Conservation (phyloP, 2,888 invertebrate species). For the Machimus atricapillus region DNA sequence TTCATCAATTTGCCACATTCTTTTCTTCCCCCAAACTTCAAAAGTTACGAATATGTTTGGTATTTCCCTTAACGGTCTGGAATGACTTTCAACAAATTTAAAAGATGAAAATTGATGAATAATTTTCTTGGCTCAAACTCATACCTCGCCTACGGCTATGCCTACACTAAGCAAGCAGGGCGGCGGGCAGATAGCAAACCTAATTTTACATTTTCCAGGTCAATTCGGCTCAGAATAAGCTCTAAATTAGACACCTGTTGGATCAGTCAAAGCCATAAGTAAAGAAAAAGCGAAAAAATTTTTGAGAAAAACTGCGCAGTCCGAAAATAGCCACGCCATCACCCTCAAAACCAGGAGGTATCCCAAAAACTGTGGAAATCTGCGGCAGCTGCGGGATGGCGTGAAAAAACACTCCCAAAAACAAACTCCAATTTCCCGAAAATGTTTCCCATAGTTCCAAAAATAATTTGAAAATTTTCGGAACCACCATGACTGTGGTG, state of each 20-base stretch:
- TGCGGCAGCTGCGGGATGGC: not conserved
- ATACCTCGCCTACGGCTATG: not conserved
- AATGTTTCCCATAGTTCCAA: not conserved
- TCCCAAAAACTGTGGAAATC: not conserved
- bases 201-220: conserved; percentile 18
- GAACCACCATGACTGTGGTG: not conserved
- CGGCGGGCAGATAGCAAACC: not conserved
- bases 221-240: conserved; percentile 15
- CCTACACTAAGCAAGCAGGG: not conserved
- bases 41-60: not conserved
- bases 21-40: too few species aligned
- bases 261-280: conserved; percentile 10
- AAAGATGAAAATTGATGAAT: not conserved
- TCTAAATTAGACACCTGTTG: conserved; percentile 21
- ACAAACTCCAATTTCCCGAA: conserved; percentile 12
- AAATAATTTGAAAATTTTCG: not conserved
- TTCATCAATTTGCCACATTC: too few species aligned
- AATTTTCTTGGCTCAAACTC: not conserved
- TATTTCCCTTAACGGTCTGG: not conserved
- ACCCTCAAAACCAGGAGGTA: not conserved
- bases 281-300: not conserved
- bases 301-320: not conserved
- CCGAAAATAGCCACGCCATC: not conserved
- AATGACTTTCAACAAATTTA: not conserved
- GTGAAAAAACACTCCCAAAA: conserved; percentile 24